Base-by-base conservation (phyloP, 2,113 vertebrate species). In the Danio rerio region DNA sequence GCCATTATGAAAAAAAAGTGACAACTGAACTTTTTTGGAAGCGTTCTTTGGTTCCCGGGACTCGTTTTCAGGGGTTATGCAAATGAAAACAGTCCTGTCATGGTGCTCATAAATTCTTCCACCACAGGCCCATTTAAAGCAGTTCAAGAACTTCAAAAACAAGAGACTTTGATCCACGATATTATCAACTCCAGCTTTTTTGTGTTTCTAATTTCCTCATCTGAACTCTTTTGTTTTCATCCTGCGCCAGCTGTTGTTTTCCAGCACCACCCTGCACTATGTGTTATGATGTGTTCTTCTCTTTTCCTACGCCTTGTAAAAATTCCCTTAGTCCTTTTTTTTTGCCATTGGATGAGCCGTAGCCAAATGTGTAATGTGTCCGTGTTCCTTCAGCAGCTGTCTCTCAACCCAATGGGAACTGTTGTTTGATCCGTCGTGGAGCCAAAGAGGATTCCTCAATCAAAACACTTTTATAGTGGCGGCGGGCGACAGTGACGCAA, bases 121-220 rank as follows among this genome's bases (percentile, higher is more conserved):
- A 88, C 86, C 88, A 88, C 86, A 87, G 88, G 89, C 85, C 84
- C 88, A 83, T 88, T 92, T 88, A 88, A 93, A 91, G 90, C 86
- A 83, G 77, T 89, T 88, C 81, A 86, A 75, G 76, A 83, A 83
- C 86, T 87, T 89, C 69, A 87, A 80, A 90, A 87, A 81, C 84
- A 65, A 65, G 86, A 89, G 72, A 83, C 91, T 94, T 94, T 94
- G 91, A 93, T 93, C 92, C 87, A 78, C 81, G 82, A 89, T 90
- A 93, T 92, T 91, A 92, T 93, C 91, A 92, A 90, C 87, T 90
- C 88, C 92, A 94, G 93, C 88, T 90, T 91, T 91, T 76, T 90
- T 89, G 87, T 92, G 91, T 94, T 94, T 93, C 83, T 91, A 92
- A 93, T 94, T 94, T 93, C 92, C 92, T 89, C 89, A 74, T 91